These are phyloP conservation scores for Eupleurogrammus muticus DNA, from an alignment of 2,797 vertebrate species.

Conservation along the genomic window DNA sequence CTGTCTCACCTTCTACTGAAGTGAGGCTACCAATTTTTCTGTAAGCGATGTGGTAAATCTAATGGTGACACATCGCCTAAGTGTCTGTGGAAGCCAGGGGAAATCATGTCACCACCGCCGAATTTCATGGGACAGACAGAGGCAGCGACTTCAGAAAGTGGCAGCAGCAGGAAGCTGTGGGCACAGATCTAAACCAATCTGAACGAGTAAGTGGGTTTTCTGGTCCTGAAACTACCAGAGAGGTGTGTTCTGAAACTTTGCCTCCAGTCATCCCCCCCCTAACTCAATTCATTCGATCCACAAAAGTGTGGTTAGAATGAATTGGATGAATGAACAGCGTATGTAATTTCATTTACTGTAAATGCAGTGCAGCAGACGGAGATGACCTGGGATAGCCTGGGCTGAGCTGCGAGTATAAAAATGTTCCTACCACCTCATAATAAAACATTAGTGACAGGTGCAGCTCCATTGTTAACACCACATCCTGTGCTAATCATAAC, in stretches of 20 bases:
- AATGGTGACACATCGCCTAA: constrained; percentile 53
- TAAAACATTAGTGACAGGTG: constrained; percentile 18
- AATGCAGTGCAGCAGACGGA: not conserved
- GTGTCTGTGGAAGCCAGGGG: constrained; percentile 44
- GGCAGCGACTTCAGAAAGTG: constrained; percentile 20
- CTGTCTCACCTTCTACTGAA: too few species aligned
- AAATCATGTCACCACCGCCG: constrained; percentile 56
- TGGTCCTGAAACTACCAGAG: constrained; percentile 2
- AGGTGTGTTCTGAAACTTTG: constrained; percentile 21
- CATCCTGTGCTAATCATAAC: constrained; percentile 56
- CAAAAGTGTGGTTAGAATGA: too few species aligned
- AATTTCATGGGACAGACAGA: constrained; percentile 48
- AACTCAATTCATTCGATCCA: too few species aligned
- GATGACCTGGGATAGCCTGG: constrained; percentile 22
- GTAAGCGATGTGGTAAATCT: constrained; percentile 45
- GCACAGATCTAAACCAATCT: constrained; percentile 27
- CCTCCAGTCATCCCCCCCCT: not conserved
- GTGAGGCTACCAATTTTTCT: not conserved
- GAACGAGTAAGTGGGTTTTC: constrained; percentile 22
- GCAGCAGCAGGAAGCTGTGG: constrained; percentile 37
- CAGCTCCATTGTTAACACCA: constrained; percentile 42
- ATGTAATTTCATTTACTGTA: constrained; percentile 28
- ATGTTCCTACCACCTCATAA: constrained; percentile 37
- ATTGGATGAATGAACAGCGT: not conserved
- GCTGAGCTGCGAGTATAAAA: constrained; percentile 29